Conservation (phyloP, 2,113 vertebrate species). For the Furnarius figulus region DNA sequence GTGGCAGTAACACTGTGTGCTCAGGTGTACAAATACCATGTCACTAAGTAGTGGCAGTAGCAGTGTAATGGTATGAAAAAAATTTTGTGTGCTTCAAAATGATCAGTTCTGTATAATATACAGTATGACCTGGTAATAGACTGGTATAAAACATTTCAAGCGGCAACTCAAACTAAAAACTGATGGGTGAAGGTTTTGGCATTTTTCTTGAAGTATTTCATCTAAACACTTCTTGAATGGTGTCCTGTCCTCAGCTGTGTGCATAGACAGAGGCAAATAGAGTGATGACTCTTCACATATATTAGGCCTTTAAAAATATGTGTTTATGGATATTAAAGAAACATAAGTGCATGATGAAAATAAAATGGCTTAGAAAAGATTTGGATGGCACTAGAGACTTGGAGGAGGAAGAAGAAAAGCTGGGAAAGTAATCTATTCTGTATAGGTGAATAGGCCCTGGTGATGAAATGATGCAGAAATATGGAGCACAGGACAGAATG, state of each 20-base stretch:
- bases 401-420: neutral
- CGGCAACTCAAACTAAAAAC: neutral
- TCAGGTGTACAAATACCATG: neutral
- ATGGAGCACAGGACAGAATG: neutral
- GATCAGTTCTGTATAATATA: neutral
- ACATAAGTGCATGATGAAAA: neutral
- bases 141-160: neutral
- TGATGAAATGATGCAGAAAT: neutral
- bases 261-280: neutral
- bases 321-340: neutral
- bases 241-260: neutral
- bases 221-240: neutral
- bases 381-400: neutral
- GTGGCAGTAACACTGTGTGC: neutral
- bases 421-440: neutral
- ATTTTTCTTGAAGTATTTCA: neutral
- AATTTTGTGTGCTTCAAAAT: neutral
- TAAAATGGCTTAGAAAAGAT: neutral
- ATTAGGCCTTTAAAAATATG: neutral
- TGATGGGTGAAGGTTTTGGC: accelerated
- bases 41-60: neutral
- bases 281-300: neutral
- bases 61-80: neutral
- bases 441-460: neutral
- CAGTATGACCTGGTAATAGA: neutral